Percentiles rank a stretch among this genome's conserved stretches.
phyloP scores from a whole-genome alignment of 2,888 invertebrate genomes.

The Ariolimax columbianus region DNA sequence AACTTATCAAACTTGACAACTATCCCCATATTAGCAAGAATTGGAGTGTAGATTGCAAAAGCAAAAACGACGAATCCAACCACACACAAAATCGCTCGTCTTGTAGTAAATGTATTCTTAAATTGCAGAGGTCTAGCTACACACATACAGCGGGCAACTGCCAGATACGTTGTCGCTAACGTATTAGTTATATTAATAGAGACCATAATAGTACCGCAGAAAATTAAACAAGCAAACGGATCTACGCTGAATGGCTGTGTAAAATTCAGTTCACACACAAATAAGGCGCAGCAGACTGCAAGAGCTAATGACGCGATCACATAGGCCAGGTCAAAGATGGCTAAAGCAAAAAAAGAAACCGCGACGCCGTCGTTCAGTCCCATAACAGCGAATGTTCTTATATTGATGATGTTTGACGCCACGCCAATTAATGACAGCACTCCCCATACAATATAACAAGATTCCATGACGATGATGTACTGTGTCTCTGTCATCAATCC shows the following conservation, averaged over 20 bases:
- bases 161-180: conserved; percentile 26
- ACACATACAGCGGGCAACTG: conserved; percentile 43
- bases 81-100: not conserved
- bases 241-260: not conserved
- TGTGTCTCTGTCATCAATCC: not conserved
- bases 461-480: not conserved
- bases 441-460: too few relatives aligned
- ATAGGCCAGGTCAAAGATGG: conserved; percentile 7
- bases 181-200: not conserved
- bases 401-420: conserved; percentile 20
- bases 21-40: conserved; percentile 17
- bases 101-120: conserved; percentile 7
- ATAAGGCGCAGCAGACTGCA: not conserved
- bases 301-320: not conserved
- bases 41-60: not conserved
- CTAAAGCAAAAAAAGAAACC: conserved; percentile 9
- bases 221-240: not conserved
- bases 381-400: not conserved
- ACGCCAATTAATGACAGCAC: not conserved
- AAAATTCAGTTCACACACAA: not conserved
- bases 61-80: not conserved
- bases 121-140: conserved; percentile 21
- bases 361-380: conserved; percentile 23
- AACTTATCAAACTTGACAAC: not conserved
- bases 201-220: not conserved